A percentile compares a stretch with the other conserved stretches of the same genome.
Evolutionary conservation across 92 coral and sea anemone genomes (phyloP).

Genomic region (Montipora capitata): DNA sequence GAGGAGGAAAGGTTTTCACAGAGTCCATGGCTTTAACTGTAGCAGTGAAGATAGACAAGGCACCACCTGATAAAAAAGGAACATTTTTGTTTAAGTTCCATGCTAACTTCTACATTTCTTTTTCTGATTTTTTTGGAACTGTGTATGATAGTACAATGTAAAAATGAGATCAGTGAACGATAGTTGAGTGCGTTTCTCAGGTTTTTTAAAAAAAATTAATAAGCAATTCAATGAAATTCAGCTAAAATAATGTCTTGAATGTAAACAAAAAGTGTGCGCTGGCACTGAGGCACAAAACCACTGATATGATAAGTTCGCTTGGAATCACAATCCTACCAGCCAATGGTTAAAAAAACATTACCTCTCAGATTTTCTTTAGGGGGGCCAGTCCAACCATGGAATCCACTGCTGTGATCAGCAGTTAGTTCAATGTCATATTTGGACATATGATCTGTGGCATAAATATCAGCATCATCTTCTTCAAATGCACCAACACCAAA

Average conservation of each 20-base stretch:
- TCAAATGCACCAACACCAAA: constrained; percentile 99
- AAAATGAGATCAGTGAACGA: too few species aligned
- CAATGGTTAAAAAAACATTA: not conserved
- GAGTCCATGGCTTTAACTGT: constrained; percentile 80
- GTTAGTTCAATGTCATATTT: constrained; percentile 86
- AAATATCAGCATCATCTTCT: constrained; percentile 96
- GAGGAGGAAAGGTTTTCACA: constrained; percentile 88
- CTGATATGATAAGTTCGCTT: not conserved
- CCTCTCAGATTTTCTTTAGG: constrained; percentile 79
- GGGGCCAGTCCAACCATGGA: constrained; percentile 98
- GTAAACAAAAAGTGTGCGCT: too few species aligned
- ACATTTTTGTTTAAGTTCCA: too few species aligned
- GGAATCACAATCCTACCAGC: not conserved
- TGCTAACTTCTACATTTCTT: too few species aligned
- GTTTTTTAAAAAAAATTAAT: too few species aligned
- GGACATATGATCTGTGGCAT: constrained; percentile 81
- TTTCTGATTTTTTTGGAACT: too few species aligned
- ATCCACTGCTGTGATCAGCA: constrained; percentile 38
- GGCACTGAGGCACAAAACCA: not conserved
- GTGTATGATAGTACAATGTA: too few species aligned
- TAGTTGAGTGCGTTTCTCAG: too few species aligned
- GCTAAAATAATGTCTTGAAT: too few species aligned
- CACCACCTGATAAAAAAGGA: constrained; percentile 74
- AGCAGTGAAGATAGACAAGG: constrained; percentile 85
- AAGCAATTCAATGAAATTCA: too few species aligned